These are phyloP conservation scores for Petrolisthes cinctipes DNA, from an alignment of 2,888 invertebrate species.

Conservation along the genomic window DNA sequence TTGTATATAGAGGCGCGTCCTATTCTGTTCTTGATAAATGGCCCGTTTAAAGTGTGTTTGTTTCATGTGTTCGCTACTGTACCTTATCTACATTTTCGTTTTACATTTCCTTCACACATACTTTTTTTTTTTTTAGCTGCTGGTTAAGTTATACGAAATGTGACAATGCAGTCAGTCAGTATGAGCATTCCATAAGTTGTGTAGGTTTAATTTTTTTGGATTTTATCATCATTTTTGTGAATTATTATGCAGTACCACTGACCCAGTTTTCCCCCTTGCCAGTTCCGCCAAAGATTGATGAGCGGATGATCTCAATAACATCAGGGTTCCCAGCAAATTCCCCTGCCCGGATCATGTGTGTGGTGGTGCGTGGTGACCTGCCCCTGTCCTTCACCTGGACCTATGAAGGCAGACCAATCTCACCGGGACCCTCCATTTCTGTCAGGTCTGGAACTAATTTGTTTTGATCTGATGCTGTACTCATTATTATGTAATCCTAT, in stretches of 20 bases:
- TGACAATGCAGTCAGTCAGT: not conserved
- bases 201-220: not conserved
- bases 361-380: slow-evolving; percentile 50
- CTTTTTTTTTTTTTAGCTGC: too few relatives aligned
- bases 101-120: too few relatives aligned
- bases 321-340: slow-evolving; percentile 55
- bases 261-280: not conserved
- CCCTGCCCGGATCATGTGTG: slow-evolving; percentile 59
- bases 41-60: too few relatives aligned
- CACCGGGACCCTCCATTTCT: slow-evolving; percentile 37
- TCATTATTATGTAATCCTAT: too few relatives aligned
- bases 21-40: too few relatives aligned
- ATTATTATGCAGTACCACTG: not conserved
- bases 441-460: slow-evolving; percentile 30
- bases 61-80: too few relatives aligned
- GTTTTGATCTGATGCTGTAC: too few relatives aligned
- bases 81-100: too few relatives aligned
- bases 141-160: too few relatives aligned
- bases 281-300: slow-evolving; percentile 61
- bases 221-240: not conserved
- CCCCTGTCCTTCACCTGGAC: slow-evolving; percentile 60
- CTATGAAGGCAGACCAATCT: slow-evolving; percentile 48
- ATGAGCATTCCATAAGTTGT: not conserved
- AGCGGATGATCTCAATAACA: slow-evolving; percentile 48
- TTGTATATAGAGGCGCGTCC: too few relatives aligned